phyloP scores from a whole-genome alignment of 2,797 vertebrate species.

The Ciconia nigra region DNA sequence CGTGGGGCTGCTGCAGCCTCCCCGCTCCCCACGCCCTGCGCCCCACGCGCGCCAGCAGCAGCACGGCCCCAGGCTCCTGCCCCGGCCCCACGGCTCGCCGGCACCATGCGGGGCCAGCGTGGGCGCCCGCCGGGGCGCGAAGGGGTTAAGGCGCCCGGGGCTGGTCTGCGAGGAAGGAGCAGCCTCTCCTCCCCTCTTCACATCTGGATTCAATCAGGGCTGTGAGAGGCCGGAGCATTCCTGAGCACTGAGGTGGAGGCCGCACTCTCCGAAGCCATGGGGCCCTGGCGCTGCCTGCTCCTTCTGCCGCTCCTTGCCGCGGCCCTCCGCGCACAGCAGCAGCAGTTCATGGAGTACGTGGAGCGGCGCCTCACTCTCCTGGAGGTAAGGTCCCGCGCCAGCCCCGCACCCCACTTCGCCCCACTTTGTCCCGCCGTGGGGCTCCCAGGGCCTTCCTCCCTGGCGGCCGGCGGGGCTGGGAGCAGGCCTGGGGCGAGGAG shows the following conservation, averaged over 20 bases:
- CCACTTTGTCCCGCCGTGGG: fast-evolving
- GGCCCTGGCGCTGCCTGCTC: slow-evolving; percentile 74
- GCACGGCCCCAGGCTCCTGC: not conserved
- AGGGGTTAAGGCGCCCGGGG: slow-evolving; percentile 47
- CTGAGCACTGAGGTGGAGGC: slow-evolving; percentile 77
- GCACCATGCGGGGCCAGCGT: fast-evolving
- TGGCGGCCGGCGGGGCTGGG: not conserved
- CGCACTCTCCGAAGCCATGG: slow-evolving; percentile 61
- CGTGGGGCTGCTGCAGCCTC: not conserved
- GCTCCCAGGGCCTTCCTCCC: not conserved
- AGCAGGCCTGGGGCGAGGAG: not conserved
- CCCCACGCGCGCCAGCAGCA: not conserved
- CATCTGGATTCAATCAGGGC: slow-evolving; percentile 73
- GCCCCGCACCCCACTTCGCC: not conserved
- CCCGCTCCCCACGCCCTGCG: fast-evolving
- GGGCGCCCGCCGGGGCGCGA: not conserved
- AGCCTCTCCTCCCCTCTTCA: slow-evolving; percentile 7
- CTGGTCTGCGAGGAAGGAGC: not conserved
- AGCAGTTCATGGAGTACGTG: slow-evolving; percentile 93
- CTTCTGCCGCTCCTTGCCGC: slow-evolving; percentile 72
- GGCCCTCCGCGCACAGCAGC: slow-evolving; percentile 77
- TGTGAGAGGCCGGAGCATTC: slow-evolving; percentile 71
- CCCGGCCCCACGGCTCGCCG: not conserved
- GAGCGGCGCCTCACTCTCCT: slow-evolving; percentile 89
- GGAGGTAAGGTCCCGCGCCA: slow-evolving; percentile 82